Base-by-base conservation (phyloP, 1,140 invertebrate genomes). In the Drosophila subpulchrella region DNA sequence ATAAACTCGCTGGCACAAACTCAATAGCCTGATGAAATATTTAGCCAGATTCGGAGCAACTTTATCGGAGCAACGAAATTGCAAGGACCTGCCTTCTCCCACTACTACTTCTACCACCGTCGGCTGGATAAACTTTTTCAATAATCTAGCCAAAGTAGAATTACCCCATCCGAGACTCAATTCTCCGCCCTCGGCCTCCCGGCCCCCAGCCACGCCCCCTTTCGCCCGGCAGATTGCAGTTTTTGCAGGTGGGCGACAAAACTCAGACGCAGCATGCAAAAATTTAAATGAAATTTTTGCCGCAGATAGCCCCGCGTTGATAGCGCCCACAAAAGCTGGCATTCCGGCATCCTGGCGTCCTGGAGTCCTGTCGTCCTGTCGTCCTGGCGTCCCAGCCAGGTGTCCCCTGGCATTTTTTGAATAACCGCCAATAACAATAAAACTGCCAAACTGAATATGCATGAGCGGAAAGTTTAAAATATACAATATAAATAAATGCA, bases 401-500 rank as follows among this genome's bases (percentile, higher is more conserved):
- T 79, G 75, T 72, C 68, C 72, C 62, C 51, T 70, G 70, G 48
- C 62, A 63, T 72, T 72, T 73, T 73, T 82, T 78, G 66, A 88
- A 81, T 75, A 60, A 77, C 83, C 75, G 83, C 78, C 82, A 86
- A 86, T 86, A 86, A 81, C 83, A 85, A 85, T 84, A 85, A 85
- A 85, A 85, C 82, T 81, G 81, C 61, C 82, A 78, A 81, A 75
- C 82, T 85, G 82, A 85, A 86, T 85, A 81, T 85, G 82, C 78
- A 85, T 85, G 82, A 85, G 78, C 59, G 59, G 48, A 85, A 85
- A 81, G 67, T 84, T 77, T 85, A 81, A 85, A 81, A 85, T 81
- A 85, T 85, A 85, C 81, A 85, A 81, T 81, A 86, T 85, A 85
- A 81, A 85, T 85, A 86, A 82, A 81, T 76, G 71, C 75, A 86